Evolutionary conservation across 2,888 invertebrate genomes (phyloP).

Genomic region (Mechanitis messenoides): DNA sequence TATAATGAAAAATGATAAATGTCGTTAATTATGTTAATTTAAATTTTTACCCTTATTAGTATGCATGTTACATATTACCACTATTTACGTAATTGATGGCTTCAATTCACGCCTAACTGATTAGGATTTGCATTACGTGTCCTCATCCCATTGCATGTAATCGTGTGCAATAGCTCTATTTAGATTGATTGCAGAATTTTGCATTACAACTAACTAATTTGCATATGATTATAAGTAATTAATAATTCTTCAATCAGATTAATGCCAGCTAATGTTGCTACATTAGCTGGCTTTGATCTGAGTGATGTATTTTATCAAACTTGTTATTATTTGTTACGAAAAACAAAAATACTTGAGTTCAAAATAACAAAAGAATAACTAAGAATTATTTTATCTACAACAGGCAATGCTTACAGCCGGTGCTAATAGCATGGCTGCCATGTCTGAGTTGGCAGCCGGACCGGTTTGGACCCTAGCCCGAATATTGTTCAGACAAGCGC

Average conservation of each 20-base stretch:
- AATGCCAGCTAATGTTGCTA: no score
- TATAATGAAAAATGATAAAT: neutral
- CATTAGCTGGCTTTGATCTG: no score
- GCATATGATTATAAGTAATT: neutral
- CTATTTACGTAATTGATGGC: slow-evolving; percentile 17
- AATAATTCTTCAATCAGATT: neutral
- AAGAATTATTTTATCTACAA: no score
- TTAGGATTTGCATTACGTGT: slow-evolving; percentile 13
- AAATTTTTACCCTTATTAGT: slow-evolving; percentile 14
- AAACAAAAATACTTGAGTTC: no score
- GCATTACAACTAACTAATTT: neutral
- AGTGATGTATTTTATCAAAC: no score
- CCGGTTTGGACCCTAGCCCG: slow-evolving; percentile 51
- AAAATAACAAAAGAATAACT: no score
- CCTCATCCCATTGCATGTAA: slow-evolving; percentile 11
- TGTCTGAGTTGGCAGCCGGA: slow-evolving; percentile 40
- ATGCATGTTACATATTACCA: slow-evolving; percentile 12
- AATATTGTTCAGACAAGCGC: slow-evolving; percentile 41
- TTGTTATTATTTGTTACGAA: no score
- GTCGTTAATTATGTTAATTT: neutral
- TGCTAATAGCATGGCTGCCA: slow-evolving; percentile 23
- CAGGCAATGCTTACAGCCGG: neutral
- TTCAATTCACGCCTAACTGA: slow-evolving; percentile 19
- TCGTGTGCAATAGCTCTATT: slow-evolving; percentile 3
- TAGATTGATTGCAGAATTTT: slow-evolving; percentile 4